Percentiles rank a stretch among this genome's conserved stretches.
phyloP scores from a whole-genome alignment of 37 sponge, comb jelly and placozoan genomes.

The Diacarnus erythraeanus region DNA sequence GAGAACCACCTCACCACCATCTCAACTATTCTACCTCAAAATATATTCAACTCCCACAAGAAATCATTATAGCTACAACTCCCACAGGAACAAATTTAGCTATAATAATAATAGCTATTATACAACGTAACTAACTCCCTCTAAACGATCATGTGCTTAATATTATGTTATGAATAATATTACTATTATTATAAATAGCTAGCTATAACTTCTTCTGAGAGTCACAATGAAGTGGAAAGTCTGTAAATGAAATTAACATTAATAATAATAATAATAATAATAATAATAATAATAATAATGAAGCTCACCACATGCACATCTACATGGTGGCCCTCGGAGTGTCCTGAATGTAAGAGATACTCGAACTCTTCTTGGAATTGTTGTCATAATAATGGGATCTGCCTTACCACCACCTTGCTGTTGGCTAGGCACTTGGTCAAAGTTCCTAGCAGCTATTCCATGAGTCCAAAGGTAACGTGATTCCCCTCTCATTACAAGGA shows the following conservation, averaged over 20 bases:
- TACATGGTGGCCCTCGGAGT: constrained; percentile 36
- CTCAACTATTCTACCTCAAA: too few relatives aligned
- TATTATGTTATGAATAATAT: too few relatives aligned
- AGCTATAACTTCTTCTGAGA: constrained; percentile 4
- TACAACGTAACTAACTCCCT: too few relatives aligned
- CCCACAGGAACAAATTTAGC: too few relatives aligned
- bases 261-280: too few relatives aligned
- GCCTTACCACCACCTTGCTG: constrained; percentile 9
- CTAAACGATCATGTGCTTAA: neutral
- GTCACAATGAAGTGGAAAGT: constrained; percentile 36
- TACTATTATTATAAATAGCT: too few relatives aligned
- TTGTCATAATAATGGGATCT: neutral
- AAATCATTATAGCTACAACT: neutral
- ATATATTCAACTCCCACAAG: too few relatives aligned
- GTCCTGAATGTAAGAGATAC: constrained; percentile 76
- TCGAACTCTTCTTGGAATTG: constrained; percentile 52
- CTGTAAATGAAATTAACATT: neutral
- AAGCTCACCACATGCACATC: constrained; percentile 37
- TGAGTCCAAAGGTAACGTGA: constrained; percentile 83
- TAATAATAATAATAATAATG: neutral
- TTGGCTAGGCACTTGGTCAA: constrained; percentile 37
- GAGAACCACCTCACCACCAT: too few relatives aligned
- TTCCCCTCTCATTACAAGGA: constrained; percentile 83
- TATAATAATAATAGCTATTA: too few relatives aligned
- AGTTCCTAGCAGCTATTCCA: constrained; percentile 68